phyloP scores from a whole-genome alignment of 2,113 vertebrate species.

The Pseudolaguvia tuberculata region DNA sequence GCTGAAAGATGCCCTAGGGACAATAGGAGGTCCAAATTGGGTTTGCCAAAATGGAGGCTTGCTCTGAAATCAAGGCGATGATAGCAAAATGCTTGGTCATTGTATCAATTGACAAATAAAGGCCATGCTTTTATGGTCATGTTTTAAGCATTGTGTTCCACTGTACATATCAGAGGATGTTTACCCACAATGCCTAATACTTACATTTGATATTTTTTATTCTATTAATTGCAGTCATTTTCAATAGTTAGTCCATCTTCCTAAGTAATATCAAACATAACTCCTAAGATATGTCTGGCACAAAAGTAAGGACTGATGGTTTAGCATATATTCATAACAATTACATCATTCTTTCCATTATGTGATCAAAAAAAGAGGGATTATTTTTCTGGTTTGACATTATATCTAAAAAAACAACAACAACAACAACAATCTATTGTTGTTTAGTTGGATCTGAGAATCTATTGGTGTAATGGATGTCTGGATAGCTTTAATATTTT shows the following conservation, averaged over 20 bases:
- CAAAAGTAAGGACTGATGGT: neutral
- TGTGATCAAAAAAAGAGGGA: conserved; percentile 20
- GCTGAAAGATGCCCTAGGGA: conserved; percentile 12
- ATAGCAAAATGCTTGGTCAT: conserved; percentile 11
- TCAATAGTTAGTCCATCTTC: too few species aligned
- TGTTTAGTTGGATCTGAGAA: too few species aligned
- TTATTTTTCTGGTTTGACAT: neutral
- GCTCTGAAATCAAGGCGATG: neutral
- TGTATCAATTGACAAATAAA: conserved; percentile 3
- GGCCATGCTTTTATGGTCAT: neutral
- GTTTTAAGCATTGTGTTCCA: conserved; percentile 25
- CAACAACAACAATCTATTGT: too few species aligned
- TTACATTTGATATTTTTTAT: neutral
- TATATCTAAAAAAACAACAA: too few species aligned
- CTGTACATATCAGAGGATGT: conserved; percentile 18
- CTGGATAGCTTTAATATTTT: neutral
- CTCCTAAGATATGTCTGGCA: neutral
- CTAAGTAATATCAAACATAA: too few species aligned
- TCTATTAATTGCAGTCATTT: neutral
- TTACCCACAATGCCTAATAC: neutral
- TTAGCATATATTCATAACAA: neutral
- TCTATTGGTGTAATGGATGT: too few species aligned
- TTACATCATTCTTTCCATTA: neutral
- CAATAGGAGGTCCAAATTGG: conserved; percentile 18
- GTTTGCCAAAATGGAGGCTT: conserved; percentile 8